Evolutionary conservation across 2,113 vertebrate genomes (phyloP).

Genomic region (Toxotes chatareus): DNA sequence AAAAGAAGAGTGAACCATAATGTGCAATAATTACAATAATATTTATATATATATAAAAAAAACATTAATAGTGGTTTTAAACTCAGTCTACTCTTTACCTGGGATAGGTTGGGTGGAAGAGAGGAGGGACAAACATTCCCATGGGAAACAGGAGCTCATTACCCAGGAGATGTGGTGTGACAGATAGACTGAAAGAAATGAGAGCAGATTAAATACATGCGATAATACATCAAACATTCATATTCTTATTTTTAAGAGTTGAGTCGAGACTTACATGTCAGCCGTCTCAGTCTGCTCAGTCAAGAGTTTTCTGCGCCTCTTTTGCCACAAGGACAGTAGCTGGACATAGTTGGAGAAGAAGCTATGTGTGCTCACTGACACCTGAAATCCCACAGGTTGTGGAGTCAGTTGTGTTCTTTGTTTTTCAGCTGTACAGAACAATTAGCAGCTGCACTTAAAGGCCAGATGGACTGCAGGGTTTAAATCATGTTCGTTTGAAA

Average conservation of each 20-base stretch:
- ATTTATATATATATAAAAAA: background rate
- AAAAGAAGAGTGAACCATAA: background rate
- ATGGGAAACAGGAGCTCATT: conserved; percentile 80
- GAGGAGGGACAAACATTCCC: conserved; percentile 83
- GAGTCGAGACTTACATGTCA: conserved; percentile 69
- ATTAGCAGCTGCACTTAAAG: background rate
- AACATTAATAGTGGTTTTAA: background rate
- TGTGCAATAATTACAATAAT: background rate
- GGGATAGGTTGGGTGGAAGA: conserved; percentile 83
- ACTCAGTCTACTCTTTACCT: conserved; percentile 66
- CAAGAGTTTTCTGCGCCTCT: conserved; percentile 70
- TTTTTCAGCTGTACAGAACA: background rate
- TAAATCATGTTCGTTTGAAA: background rate
- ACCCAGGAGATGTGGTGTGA: conserved; percentile 68
- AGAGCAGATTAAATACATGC: background rate
- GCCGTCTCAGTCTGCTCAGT: conserved; percentile 30
- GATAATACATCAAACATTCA: background rate
- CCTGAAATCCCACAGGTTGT: conserved; percentile 61
- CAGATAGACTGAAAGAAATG: conserved; percentile 69
- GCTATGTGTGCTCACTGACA: conserved; percentile 61
- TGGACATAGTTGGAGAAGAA: conserved; percentile 86
- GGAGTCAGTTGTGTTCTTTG: background rate
- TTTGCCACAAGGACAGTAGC: conserved; percentile 77
- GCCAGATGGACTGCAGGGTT: background rate
- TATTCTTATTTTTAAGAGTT: background rate